These are phyloP conservation scores for Cheumatopsyche charites DNA, from an alignment of 1,140 invertebrate genomes.

Conservation along the genomic window DNA sequence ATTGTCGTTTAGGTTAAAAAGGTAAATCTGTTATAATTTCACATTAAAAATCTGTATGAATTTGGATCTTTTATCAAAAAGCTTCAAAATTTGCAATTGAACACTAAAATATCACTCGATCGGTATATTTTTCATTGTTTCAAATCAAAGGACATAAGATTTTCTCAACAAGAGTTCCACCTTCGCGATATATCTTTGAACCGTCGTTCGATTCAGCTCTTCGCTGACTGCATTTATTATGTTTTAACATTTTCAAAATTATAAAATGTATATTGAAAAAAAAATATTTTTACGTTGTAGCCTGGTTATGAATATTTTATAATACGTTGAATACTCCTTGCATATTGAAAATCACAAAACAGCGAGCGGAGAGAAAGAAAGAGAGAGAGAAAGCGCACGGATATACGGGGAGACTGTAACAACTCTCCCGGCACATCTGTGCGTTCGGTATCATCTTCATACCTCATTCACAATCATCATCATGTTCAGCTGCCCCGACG, in stretches of 20 bases:
- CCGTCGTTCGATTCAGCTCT: conserved; percentile 5
- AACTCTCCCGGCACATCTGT: conserved; percentile 31
- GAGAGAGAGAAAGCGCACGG: neutral
- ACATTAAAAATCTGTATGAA: conserved; percentile 4
- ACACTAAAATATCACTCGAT: too few relatives aligned
- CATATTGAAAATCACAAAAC: too few relatives aligned
- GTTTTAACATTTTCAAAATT: neutral
- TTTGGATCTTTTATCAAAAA: too few relatives aligned
- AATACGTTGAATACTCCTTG: too few relatives aligned
- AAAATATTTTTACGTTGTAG: neutral
- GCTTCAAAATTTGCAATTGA: too few relatives aligned
- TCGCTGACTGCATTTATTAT: conserved; percentile 7
- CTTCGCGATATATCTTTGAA: conserved; percentile 17
- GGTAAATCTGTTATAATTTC: conserved; percentile 29
- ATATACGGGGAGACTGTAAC: conserved; percentile 32
- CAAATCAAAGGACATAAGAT: too few relatives aligned
- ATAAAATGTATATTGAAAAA: conserved; percentile 2
- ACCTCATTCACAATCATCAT: neutral
- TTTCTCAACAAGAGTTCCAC: neutral
- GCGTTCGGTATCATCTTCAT: neutral
- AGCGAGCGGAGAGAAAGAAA: neutral
- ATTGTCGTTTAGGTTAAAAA: conserved; percentile 23
- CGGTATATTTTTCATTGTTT: conserved; percentile 18
- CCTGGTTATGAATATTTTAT: too few relatives aligned
- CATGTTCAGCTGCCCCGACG: neutral